Conservation (phyloP, 2,797 vertebrate genomes). For the Xenopus petersii region DNA sequence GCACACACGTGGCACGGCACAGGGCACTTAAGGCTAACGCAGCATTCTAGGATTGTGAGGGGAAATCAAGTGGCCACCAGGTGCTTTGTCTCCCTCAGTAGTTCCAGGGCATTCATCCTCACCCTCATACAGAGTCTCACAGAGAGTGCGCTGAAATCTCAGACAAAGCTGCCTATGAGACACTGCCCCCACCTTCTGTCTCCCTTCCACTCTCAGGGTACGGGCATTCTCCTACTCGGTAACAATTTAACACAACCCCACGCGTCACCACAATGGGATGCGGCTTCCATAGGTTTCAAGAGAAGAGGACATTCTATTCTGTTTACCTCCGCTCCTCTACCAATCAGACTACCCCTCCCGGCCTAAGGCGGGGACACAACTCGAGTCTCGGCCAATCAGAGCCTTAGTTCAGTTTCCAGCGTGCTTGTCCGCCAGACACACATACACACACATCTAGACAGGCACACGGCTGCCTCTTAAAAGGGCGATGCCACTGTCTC, state of each 20-base stretch:
- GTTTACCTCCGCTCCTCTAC: constrained; percentile 68
- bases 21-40: constrained; percentile 48
- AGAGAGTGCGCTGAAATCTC: constrained; percentile 34
- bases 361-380: constrained; percentile 60
- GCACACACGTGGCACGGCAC: constrained; percentile 58
- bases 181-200: constrained; percentile 48
- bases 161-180: constrained; percentile 28
- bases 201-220: constrained; percentile 51
- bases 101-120: constrained; percentile 47
- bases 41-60: neutral
- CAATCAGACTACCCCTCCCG: constrained; percentile 60
- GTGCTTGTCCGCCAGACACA: constrained; percentile 62
- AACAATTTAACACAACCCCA: constrained; percentile 92
- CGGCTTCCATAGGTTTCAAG: constrained; percentile 69
- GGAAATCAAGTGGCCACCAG: constrained; percentile 29
- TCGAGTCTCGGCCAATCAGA: constrained; percentile 60
- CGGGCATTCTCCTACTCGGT: constrained; percentile 74
- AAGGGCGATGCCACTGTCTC: constrained; percentile 55
- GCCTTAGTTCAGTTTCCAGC: constrained; percentile 58
- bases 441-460: constrained; percentile 45
- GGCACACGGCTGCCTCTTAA: constrained; percentile 60
- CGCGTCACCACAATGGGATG: constrained; percentile 78
- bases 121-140: constrained; percentile 15
- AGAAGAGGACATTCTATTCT: constrained; percentile 64
- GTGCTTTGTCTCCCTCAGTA: constrained; percentile 44